phyloP scores from a whole-genome alignment of 2,888 invertebrate genomes.

The Campoletis raptor region DNA sequence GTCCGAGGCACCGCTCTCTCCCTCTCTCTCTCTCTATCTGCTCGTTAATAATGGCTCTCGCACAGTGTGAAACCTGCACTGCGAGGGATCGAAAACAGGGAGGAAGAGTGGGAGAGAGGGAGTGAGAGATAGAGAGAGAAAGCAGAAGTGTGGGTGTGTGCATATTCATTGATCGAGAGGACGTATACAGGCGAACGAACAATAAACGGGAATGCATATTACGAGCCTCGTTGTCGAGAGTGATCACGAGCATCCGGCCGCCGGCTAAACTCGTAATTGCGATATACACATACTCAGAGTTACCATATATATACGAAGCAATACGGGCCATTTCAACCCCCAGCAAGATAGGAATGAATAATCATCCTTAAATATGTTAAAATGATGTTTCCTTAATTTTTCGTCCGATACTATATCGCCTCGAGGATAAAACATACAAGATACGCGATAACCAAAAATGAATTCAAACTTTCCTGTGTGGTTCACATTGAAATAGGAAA shows the following conservation, averaged over 20 bases:
- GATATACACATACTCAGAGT: slow-evolving; percentile 34
- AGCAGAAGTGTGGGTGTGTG: slow-evolving; percentile 31
- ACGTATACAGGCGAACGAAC: slow-evolving; percentile 52
- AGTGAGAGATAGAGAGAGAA: slow-evolving; percentile 4
- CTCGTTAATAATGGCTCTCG: slow-evolving; percentile 66
- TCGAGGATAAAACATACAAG: neutral
- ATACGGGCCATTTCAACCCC: slow-evolving; percentile 47
- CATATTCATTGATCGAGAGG: slow-evolving; percentile 62
- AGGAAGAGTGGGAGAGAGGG: slow-evolving; percentile 39
- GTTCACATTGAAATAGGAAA: neutral
- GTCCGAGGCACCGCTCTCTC: slow-evolving; percentile 54
- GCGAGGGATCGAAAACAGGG: neutral
- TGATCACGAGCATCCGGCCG: slow-evolving; percentile 67
- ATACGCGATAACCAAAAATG: neutral
- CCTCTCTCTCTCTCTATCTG: slow-evolving; percentile 44
- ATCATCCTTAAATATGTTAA: slow-evolving; percentile 34
- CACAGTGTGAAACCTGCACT: slow-evolving; percentile 48
- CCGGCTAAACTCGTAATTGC: slow-evolving; percentile 65
- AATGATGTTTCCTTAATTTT: slow-evolving; percentile 8
- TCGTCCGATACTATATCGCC: neutral
- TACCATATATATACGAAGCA: neutral
- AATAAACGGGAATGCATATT: slow-evolving; percentile 69
- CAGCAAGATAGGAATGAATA: slow-evolving; percentile 37
- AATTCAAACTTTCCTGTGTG: neutral
- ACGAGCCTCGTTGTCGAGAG: slow-evolving; percentile 67